These are phyloP conservation scores for Charanyca ferruginea DNA, from an alignment of 2,888 invertebrate species.

Conservation along the genomic window DNA sequence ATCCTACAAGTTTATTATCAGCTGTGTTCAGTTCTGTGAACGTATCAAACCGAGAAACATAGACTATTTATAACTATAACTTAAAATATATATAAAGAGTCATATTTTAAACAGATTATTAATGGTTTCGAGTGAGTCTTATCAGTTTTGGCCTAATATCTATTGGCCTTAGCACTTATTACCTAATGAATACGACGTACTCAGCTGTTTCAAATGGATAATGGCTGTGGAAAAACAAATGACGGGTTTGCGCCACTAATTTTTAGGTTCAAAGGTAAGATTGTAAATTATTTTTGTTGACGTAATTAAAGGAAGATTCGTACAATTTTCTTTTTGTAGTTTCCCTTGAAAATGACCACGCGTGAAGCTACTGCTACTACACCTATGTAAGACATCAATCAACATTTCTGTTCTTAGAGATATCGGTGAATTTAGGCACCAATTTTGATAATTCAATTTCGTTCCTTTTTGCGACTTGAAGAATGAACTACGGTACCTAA, in stretches of 20 bases:
- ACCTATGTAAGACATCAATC: too few species aligned
- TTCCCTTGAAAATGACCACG: too few species aligned
- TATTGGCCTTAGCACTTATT: constrained; percentile 12
- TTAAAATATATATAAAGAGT: neutral
- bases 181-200: constrained; percentile 8
- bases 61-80: neutral
- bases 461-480: neutral
- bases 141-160: constrained; percentile 9
- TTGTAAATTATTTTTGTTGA: neutral
- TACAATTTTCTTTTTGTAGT: too few species aligned
- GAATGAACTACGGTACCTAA: too few species aligned
- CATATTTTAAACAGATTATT: neutral
- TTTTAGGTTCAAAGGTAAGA: constrained; percentile 43
- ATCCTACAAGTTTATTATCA: constrained; percentile 25
- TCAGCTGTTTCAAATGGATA: constrained; percentile 22
- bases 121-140: constrained; percentile 10
- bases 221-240: constrained; percentile 9
- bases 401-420: too few species aligned
- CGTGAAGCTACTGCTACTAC: too few species aligned
- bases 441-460: neutral
- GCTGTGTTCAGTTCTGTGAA: constrained; percentile 4
- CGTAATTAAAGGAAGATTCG: too few species aligned
- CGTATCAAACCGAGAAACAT: constrained; percentile 10
- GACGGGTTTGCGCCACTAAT: constrained; percentile 24
- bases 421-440: too few species aligned